Evolutionary conservation across 2,888 invertebrate species (phyloP).

Genomic region (Campopleginae sp.): DNA sequence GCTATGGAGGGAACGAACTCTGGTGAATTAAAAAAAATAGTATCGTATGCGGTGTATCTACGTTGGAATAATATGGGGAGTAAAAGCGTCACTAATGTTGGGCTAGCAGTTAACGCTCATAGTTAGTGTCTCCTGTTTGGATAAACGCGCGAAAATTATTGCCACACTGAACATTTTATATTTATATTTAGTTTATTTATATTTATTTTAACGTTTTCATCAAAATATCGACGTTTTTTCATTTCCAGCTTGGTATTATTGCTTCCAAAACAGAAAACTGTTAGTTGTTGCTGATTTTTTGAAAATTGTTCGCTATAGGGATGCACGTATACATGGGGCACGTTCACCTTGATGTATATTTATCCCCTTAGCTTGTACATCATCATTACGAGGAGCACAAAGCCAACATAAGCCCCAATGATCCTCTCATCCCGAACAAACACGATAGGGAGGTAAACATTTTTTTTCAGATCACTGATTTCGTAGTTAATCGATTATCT

Average conservation of each 20-base stretch:
- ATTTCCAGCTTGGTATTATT: neutral
- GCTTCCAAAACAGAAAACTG: constrained; percentile 1
- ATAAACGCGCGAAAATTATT: constrained; percentile 37
- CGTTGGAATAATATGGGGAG: constrained; percentile 60
- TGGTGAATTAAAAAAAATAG: constrained; percentile 59
- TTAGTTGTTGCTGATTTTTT: neutral
- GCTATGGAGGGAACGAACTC: constrained; percentile 64
- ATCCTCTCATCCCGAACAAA: constrained; percentile 65
- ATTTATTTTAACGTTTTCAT: too few relatives aligned
- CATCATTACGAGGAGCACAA: constrained; percentile 68
- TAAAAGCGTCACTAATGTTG: constrained; percentile 63
- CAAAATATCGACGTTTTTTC: too few relatives aligned
- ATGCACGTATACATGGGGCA: neutral
- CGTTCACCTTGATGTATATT: neutral
- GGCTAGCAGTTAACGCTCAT: constrained; percentile 51
- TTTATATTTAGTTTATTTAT: too few relatives aligned
- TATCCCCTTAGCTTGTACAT: constrained; percentile 50
- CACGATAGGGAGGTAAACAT: constrained; percentile 64
- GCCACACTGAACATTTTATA: constrained; percentile 23
- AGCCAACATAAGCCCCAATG: constrained; percentile 38
- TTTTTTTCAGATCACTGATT: constrained; percentile 70
- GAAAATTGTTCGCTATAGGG: neutral
- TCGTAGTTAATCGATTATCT: constrained; percentile 71
- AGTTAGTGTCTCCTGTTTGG: constrained; percentile 19
- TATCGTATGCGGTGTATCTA: constrained; percentile 19